phyloP scores from a whole-genome alignment of 1,140 invertebrate genomes.

The Chrysomallon squamiferum region DNA sequence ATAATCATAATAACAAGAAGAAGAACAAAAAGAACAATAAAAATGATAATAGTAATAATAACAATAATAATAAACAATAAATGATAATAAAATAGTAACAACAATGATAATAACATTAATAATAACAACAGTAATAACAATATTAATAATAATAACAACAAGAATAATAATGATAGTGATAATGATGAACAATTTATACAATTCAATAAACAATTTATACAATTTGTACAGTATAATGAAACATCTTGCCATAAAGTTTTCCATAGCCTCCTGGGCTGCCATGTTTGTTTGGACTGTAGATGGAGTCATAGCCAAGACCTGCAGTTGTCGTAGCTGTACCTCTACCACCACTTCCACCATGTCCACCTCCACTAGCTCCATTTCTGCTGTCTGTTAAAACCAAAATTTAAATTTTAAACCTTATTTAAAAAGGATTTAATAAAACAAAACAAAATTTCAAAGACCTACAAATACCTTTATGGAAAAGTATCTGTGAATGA shows the following conservation, averaged over 20 bases:
- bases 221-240: not conserved
- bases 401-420: conserved; percentile 12
- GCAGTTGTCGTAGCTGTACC: conserved; percentile 26
- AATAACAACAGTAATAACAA: too few species aligned
- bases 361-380: conserved; percentile 50
- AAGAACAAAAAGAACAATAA: too few species aligned
- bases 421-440: not conserved
- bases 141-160: too few species aligned
- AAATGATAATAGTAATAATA: too few species aligned
- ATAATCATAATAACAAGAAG: too few species aligned
- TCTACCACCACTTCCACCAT: conserved; percentile 50
- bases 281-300: conserved; percentile 32
- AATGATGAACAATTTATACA: too few species aligned
- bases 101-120: too few species aligned
- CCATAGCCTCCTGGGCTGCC: conserved; percentile 47
- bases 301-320: conserved; percentile 42
- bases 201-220: not conserved
- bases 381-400: conserved; percentile 8
- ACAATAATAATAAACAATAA: too few species aligned
- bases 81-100: too few species aligned
- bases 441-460: not conserved
- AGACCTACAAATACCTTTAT: not conserved
- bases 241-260: conserved; percentile 29
- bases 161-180: too few species aligned
- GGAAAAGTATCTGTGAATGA: too few species aligned